Conservation (phyloP, 1,140 invertebrate genomes). For the Physella acuta region DNA sequence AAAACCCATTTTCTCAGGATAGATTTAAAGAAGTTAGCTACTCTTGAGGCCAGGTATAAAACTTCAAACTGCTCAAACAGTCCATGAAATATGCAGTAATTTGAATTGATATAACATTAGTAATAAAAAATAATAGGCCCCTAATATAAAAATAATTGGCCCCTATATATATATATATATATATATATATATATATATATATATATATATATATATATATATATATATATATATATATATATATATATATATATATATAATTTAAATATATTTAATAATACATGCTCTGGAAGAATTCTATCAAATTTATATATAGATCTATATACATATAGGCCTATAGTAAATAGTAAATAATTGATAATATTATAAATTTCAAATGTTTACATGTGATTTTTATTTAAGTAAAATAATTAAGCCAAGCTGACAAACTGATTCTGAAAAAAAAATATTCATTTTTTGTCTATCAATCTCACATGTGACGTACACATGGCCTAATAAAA, state of each 20-base stretch:
- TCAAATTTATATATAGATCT: neutral
- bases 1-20: too few species aligned
- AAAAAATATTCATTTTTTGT: neutral
- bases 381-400: neutral
- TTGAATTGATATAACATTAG: too few species aligned
- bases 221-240: neutral
- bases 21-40: too few species aligned
- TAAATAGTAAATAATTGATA: neutral
- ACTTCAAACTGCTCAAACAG: too few species aligned
- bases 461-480: neutral
- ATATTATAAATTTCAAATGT: neutral
- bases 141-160: too few species aligned
- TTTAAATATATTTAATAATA: neutral
- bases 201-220: too few species aligned
- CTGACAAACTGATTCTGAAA: neutral
- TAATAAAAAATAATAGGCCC: too few species aligned
- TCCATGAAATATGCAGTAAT: too few species aligned
- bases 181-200: too few species aligned
- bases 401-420: neutral
- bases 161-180: too few species aligned
- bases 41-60: too few species aligned
- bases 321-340: neutral
- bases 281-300: neutral
- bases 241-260: neutral
- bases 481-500: neutral